Evolutionary conservation across 92 coral and sea anemone genomes (phyloP).

Genomic region (Diadumene lineata): DNA sequence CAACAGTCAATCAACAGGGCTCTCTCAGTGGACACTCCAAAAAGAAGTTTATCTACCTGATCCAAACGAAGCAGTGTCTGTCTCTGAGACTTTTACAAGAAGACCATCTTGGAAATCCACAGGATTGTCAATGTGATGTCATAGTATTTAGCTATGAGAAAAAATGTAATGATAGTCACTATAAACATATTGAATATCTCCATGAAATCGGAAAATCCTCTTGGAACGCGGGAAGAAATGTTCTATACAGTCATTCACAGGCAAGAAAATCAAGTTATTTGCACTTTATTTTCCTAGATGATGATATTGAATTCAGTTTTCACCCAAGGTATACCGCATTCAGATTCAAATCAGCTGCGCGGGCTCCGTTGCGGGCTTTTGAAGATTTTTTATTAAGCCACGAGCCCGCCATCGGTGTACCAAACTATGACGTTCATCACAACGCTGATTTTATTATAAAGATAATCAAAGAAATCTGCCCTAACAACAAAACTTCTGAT

Average conservation of each 20-base stretch:
- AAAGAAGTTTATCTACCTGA: conserved; percentile 44
- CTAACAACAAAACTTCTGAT: too few species aligned
- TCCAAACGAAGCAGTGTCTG: conserved; percentile 48
- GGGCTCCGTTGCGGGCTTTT: conserved; percentile 46
- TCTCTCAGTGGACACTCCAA: too few species aligned
- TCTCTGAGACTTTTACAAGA: conserved; percentile 8
- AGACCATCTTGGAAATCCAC: conserved; percentile 26
- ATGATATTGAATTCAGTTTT: conserved; percentile 26
- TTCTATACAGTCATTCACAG: conserved; percentile 24
- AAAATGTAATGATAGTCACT: conserved; percentile 14
- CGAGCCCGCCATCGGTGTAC: conserved; percentile 46
- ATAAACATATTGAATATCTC: conserved; percentile 24
- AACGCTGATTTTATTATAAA: conserved; percentile 15
- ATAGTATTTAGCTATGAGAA: conserved; percentile 44
- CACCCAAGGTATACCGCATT: conserved; percentile 11
- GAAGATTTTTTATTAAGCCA: conserved; percentile 45
- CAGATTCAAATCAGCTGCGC: background rate
- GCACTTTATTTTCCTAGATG: conserved; percentile 37
- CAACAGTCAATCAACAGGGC: too few species aligned
- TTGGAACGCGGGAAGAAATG: conserved; percentile 45
- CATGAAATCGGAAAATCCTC: background rate
- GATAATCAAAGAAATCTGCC: conserved; percentile 24
- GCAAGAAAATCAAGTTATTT: conserved; percentile 16
- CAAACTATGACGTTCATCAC: conserved; percentile 34
- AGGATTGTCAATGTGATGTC: conserved; percentile 26